Conservation (phyloP, 2,113 vertebrate genomes). For the Colaptes auratus region DNA sequence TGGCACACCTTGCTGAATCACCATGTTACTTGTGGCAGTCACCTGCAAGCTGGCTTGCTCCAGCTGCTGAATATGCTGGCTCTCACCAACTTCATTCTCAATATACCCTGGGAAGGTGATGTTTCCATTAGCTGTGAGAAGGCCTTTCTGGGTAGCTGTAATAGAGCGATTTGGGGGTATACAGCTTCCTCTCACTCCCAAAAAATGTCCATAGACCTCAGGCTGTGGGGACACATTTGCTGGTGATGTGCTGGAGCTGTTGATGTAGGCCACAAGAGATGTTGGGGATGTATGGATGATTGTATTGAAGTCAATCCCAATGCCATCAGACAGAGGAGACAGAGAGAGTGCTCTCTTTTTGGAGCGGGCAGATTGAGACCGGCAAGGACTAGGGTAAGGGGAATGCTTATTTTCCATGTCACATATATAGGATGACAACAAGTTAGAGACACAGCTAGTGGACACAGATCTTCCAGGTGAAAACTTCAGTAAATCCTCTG, state of each 20-base stretch:
- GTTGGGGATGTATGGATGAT: constrained; percentile 94
- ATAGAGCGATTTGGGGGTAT: constrained; percentile 79
- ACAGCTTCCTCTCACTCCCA: constrained; percentile 89
- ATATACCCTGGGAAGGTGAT: constrained; percentile 35
- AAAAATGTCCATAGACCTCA: constrained; percentile 92
- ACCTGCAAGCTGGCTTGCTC: constrained; percentile 79
- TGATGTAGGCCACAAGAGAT: constrained; percentile 93
- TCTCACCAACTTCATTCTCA: constrained; percentile 63
- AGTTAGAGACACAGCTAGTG: constrained; percentile 76
- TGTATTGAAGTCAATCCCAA: constrained; percentile 91
- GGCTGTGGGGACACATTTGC: constrained; percentile 83
- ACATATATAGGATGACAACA: constrained; percentile 85
- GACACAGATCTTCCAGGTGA: constrained; percentile 78
- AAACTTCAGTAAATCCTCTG: constrained; percentile 76
- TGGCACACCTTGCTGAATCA: constrained; percentile 82
- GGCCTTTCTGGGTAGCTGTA: constrained; percentile 64
- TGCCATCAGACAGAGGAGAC: constrained; percentile 89
- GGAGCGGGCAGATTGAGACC: constrained; percentile 71
- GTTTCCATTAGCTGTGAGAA: constrained; percentile 58
- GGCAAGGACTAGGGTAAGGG: constrained; percentile 72
- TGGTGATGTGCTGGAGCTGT: constrained; percentile 85
- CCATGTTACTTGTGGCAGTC: constrained; percentile 81
- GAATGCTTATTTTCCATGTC: constrained; percentile 78
- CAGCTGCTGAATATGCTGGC: constrained; percentile 81
- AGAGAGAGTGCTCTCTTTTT: constrained; percentile 89